These are phyloP conservation scores for Macrophya alboannulata DNA, from an alignment of 2,888 invertebrate genomes.

Conservation along the genomic window DNA sequence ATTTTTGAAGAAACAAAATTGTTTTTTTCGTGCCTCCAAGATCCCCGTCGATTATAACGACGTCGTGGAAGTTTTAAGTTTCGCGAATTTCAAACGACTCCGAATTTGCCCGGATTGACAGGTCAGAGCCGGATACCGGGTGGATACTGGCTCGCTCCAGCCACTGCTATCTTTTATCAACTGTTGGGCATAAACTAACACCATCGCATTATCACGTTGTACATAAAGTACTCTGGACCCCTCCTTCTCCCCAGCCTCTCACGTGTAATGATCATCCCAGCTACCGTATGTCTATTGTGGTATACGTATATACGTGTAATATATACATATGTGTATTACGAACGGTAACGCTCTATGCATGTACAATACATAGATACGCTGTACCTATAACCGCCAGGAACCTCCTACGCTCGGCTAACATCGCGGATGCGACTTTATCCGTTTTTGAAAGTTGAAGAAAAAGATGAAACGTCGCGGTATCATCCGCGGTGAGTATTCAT, in stretches of 20 bases:
- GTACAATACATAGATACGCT: background rate
- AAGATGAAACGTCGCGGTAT: background rate
- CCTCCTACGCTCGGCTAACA: conserved; percentile 45
- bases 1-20: background rate
- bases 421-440: conserved; percentile 44
- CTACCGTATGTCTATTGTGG: conserved; percentile 58
- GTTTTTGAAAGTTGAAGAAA: conserved; percentile 28
- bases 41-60: background rate
- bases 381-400: conserved; percentile 30
- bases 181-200: conserved; percentile 77
- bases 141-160: conserved; percentile 75
- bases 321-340: background rate
- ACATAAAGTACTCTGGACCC: conserved; percentile 60
- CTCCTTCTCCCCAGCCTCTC: conserved; percentile 61
- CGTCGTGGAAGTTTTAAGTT: background rate
- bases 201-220: conserved; percentile 72
- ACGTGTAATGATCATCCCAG: conserved; percentile 69
- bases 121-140: conserved; percentile 72
- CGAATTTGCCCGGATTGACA: conserved; percentile 64
- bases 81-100: conserved; percentile 47
- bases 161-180: conserved; percentile 79
- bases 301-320: conserved; percentile 15
- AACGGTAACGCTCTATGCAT: conserved; percentile 26
- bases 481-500: background rate
- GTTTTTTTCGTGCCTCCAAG: background rate